Evolutionary conservation across 2,797 vertebrate genomes (phyloP).

Genomic region (Gymnothorax reevesii): DNA sequence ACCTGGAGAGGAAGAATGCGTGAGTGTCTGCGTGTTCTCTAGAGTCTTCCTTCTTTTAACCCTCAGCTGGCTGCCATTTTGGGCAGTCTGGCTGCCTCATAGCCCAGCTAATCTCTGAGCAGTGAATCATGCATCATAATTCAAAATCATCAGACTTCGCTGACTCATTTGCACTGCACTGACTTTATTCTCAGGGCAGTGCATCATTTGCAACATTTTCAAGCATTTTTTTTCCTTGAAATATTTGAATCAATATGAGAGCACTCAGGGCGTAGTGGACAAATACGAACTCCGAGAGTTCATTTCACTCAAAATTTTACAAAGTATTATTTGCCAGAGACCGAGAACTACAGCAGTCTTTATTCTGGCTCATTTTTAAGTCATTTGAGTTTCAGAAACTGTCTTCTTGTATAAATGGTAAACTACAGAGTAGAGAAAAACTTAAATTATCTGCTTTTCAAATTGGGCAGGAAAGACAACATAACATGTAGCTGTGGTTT

Average conservation of each 20-base stretch:
- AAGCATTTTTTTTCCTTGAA: too few relatives aligned
- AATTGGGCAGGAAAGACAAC: too few relatives aligned
- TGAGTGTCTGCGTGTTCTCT: conserved; percentile 65
- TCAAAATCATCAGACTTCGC: not conserved
- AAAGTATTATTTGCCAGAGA: not conserved
- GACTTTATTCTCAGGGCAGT: not conserved
- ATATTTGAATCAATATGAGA: too few relatives aligned
- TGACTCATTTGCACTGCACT: not conserved
- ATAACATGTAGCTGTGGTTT: too few relatives aligned
- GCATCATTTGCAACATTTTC: not conserved
- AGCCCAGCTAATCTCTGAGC: not conserved
- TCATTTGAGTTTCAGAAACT: not conserved
- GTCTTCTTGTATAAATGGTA: not conserved
- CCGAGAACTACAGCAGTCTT: not conserved
- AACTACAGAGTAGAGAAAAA: not conserved
- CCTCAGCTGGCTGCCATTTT: not conserved
- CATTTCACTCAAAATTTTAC: not conserved
- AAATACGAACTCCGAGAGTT: not conserved
- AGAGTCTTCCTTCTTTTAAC: too few relatives aligned
- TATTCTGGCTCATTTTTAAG: not conserved
- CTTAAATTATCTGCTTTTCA: too few relatives aligned
- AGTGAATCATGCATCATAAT: not conserved
- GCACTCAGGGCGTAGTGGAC: too few relatives aligned
- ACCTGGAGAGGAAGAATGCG: conserved; percentile 96
- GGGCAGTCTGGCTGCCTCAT: not conserved